A percentile compares a stretch with the other conserved stretches of the same genome.
These are phyloP conservation scores for Bolborhynchus lineola DNA, from an alignment of 2,113 vertebrate species.

Conservation along the genomic window DNA sequence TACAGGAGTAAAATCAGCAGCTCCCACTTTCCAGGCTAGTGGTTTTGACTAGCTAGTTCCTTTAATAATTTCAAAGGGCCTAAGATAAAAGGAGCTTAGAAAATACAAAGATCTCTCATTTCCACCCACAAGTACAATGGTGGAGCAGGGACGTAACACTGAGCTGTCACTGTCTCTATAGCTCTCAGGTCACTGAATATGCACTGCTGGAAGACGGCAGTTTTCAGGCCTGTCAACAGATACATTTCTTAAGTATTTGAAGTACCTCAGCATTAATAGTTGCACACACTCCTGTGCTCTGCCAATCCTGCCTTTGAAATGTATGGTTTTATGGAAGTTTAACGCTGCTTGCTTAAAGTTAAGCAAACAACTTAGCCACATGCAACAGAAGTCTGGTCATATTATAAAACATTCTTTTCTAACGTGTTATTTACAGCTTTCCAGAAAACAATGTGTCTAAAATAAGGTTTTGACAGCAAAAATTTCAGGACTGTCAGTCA, in stretches of 20 bases:
- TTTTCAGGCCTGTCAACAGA: not conserved
- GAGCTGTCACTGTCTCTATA: not conserved
- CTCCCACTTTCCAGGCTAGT: not conserved
- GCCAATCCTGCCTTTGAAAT: not conserved
- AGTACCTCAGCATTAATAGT: not conserved
- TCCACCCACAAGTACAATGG: not conserved
- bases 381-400: not conserved
- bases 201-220: not conserved
- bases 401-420: not conserved
- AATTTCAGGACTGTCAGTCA: not conserved
- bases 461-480: not conserved
- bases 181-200: not conserved
- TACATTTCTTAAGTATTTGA: not conserved
- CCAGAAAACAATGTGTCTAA: not conserved
- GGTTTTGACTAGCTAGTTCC: not conserved
- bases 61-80: not conserved
- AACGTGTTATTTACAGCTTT: not conserved
- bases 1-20: not conserved
- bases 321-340: not conserved
- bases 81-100: constrained; percentile 8
- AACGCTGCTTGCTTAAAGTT: not conserved
- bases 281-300: not conserved
- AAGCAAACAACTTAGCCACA: not conserved
- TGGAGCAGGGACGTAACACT: not conserved
- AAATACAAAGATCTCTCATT: not conserved